A percentile compares a stretch with the other conserved stretches of the same genome.
Conservation (phyloP, 2,113 vertebrate genomes). For the Etia nguti region DNA sequence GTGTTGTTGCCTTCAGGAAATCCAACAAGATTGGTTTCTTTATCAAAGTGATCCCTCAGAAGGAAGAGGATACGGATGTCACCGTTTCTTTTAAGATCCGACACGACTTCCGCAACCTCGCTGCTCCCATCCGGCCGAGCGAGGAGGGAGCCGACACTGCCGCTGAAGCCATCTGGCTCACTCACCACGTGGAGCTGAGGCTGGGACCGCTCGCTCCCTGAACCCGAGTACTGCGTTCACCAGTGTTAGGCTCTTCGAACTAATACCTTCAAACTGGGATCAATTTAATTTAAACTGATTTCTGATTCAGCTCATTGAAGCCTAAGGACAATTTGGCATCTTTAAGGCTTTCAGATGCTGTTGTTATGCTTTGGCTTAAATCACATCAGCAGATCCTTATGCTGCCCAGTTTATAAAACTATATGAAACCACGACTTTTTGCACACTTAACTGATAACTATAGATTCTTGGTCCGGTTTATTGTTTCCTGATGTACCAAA, state of each 20-base stretch:
- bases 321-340: neutral
- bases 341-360: neutral
- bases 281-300: constrained; percentile 14
- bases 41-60: constrained; percentile 94
- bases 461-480: neutral
- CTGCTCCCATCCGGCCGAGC: constrained; percentile 80
- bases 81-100: constrained; percentile 92
- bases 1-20: constrained; percentile 93
- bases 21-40: constrained; percentile 98
- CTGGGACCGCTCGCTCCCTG: constrained; percentile 86
- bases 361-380: neutral
- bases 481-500: neutral
- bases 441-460: neutral
- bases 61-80: constrained; percentile 83
- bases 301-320: constrained; percentile 33
- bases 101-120: constrained; percentile 94
- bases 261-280: neutral
- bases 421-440: neutral
- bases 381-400: neutral
- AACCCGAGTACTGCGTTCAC: constrained; percentile 7
- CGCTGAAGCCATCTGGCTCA: constrained; percentile 89
- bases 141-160: constrained; percentile 78
- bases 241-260: neutral
- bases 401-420: neutral
- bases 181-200: constrained; percentile 91